Evolutionary conservation across 2,797 vertebrate species (phyloP).

Genomic region (Coregonus ussuriensis): DNA sequence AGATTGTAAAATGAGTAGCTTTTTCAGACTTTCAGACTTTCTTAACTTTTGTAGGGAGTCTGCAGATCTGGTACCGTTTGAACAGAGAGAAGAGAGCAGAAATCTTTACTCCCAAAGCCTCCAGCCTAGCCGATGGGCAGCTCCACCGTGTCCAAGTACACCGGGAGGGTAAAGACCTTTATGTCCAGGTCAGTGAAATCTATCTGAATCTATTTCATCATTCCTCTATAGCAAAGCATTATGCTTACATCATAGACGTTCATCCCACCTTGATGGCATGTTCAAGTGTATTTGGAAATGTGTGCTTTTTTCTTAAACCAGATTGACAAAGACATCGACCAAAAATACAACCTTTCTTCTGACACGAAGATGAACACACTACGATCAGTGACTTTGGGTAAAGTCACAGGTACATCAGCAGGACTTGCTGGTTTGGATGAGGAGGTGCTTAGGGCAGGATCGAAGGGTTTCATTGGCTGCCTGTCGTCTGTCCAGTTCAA

Average conservation of each 20-base stretch:
- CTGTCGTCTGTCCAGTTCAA: conserved; percentile 86
- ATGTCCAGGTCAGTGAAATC: conserved; percentile 75
- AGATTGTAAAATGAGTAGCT: background rate
- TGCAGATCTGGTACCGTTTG: conserved; percentile 83
- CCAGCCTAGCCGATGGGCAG: conserved; percentile 79
- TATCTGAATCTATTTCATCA: background rate
- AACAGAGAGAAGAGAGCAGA: conserved; percentile 72
- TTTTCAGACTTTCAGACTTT: conserved; percentile 12
- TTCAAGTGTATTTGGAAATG: conserved; percentile 3
- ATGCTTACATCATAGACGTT: background rate
- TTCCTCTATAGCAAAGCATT: background rate
- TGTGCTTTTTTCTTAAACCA: conserved; percentile 41
- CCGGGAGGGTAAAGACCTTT: conserved; percentile 77
- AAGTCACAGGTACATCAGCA: conserved; percentile 78
- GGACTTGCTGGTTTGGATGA: conserved; percentile 71
- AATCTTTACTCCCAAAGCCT: conserved; percentile 74
- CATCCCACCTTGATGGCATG: background rate
- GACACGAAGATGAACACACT: conserved; percentile 77
- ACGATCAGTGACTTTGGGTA: conserved; percentile 82
- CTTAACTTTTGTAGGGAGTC: conserved; percentile 75
- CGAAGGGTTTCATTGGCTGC: conserved; percentile 81
- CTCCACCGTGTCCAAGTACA: conserved; percentile 80
- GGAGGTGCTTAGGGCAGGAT: conserved; percentile 77
- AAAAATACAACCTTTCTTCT: conserved; percentile 80
- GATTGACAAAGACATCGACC: conserved; percentile 79